A percentile compares a stretch with the other conserved stretches of the same genome.
Evolutionary conservation across 2,797 vertebrate genomes (phyloP).

Genomic region (Heteromormyrus szaboi): DNA sequence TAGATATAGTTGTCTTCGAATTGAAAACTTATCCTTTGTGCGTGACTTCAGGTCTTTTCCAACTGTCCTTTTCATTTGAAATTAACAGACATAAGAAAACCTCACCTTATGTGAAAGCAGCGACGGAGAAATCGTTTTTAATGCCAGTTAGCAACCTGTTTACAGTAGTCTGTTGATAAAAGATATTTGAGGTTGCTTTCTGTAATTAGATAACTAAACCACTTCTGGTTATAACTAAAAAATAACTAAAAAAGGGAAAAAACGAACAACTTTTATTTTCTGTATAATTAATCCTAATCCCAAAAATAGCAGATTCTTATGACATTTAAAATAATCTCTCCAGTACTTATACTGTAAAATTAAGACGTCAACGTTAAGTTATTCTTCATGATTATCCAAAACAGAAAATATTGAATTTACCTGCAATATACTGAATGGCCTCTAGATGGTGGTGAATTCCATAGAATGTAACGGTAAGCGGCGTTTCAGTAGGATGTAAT

Average conservation of each 20-base stretch:
- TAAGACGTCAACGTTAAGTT: neutral
- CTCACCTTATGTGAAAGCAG: neutral
- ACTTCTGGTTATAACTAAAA: neutral
- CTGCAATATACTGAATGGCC: neutral
- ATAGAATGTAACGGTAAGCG: neutral
- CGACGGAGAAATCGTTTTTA: neutral
- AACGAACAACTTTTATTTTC: neutral
- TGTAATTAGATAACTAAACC: neutral
- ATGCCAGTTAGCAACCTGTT: neutral
- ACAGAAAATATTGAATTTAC: neutral
- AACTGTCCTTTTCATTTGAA: neutral
- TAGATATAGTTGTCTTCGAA: neutral
- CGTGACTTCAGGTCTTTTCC: neutral
- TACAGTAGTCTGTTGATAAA: neutral
- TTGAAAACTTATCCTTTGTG: neutral
- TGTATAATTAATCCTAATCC: neutral
- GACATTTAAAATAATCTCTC: neutral
- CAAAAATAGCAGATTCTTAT: neutral
- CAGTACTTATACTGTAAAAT: neutral
- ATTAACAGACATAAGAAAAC: neutral
- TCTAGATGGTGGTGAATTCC: neutral
- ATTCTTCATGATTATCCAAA: neutral
- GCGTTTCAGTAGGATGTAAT: neutral
- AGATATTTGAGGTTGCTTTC: neutral
- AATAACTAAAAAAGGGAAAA: neutral